Evolutionary conservation across 2,797 vertebrate genomes (phyloP).

Genomic region (Poliocrania exsul): DNA sequence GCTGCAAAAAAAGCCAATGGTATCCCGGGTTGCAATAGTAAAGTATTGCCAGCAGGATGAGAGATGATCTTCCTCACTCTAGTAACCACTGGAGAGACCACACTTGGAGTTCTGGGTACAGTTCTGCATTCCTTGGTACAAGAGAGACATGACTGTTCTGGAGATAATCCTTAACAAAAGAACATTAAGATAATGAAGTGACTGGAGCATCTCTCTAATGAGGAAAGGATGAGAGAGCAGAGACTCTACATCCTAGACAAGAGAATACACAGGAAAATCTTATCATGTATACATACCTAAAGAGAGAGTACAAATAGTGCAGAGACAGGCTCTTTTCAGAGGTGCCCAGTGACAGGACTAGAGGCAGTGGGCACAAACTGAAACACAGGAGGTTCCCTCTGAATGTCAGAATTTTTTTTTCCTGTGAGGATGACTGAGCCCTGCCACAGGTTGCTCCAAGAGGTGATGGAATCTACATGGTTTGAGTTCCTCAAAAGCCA

Average conservation of each 20-base stretch:
- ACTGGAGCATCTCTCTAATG: not conserved
- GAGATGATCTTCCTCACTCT: not conserved
- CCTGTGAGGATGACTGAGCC: not conserved
- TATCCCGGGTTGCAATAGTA: not conserved
- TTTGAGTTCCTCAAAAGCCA: not conserved
- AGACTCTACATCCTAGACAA: not conserved
- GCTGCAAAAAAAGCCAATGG: rapidly evolving
- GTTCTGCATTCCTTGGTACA: not conserved
- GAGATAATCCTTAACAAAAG: not conserved
- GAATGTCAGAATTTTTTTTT: not conserved
- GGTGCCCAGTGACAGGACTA: not conserved
- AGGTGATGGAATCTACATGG: not conserved
- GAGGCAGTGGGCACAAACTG: not conserved
- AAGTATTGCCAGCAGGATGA: not conserved
- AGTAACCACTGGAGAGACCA: not conserved
- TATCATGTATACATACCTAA: not conserved
- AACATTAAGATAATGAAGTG: not conserved
- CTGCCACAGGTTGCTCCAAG: not conserved
- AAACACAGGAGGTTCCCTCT: not conserved
- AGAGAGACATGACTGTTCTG: not conserved
- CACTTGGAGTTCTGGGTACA: not conserved
- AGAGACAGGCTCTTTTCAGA: not conserved
- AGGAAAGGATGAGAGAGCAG: not conserved
- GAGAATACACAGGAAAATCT: not conserved
- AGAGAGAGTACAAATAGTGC: not conserved